Evolutionary conservation across 2,797 vertebrate species (phyloP), one percentile per base, ranked within the genome.

Genomic region (Pelochelys cantorii): DNA sequence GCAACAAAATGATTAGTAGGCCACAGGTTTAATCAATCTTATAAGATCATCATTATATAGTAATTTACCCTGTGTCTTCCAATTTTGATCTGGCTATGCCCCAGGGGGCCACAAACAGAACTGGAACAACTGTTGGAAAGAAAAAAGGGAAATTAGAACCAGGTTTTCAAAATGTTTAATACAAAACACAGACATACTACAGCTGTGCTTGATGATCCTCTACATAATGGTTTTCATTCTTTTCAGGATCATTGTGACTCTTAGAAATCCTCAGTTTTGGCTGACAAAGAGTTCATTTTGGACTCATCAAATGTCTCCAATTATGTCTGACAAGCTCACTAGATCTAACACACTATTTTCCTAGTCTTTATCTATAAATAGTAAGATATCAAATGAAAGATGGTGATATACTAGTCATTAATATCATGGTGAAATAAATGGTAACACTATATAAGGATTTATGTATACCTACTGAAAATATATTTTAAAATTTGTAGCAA

Each of bases 31-130:
- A 48, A 48, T 5, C 56, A 29, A 34, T n/a, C n/a, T 78, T 68
- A 87, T 25, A 37, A 56, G 59, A 56, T 5, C 7, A 3, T 31
- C 87, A 93, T 93, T 74, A n/a, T 79, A 91, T 37, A 79, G 53
- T 20, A 57, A 97, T 97, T 52, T 97, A 98, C 98, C 96, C 93
- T 0, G 92, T 98, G 84, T 98, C 94, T 93, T 98, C 98, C 94
- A 98, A 68, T n/a, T 95, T 88, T 75, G 96, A 96, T 75, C 97
- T 97, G 92, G 95, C 94, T 31, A 98, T 84, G 80, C 96, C 92
- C 98, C 98, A 98, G 1, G 97, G 97, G 1, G 90, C 95, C 37
- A 98, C 97, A 71, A 97, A 98, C 4, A 98, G 91, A 80, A 98
- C 86, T 3, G 98, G 98, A 93, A 97, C 96, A 89, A 95, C 98